Conservation (phyloP, 2,888 invertebrate species). For the Melanostoma scalare region DNA sequence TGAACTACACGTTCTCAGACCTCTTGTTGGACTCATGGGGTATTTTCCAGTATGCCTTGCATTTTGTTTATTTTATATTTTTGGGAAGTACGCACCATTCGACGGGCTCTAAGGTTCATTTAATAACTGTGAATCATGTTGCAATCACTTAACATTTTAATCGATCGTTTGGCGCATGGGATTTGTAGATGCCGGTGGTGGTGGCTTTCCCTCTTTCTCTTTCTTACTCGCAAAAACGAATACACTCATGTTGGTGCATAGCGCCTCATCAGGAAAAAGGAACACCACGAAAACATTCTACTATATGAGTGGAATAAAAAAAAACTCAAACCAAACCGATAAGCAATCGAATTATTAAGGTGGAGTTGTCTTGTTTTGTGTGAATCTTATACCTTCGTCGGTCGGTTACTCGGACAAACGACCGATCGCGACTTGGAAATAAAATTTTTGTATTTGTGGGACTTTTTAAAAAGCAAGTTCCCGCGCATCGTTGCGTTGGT, state of each 20-base stretch:
- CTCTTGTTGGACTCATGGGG: slow-evolving; percentile 8
- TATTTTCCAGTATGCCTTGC: slow-evolving; percentile 56
- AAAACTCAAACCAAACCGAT: slow-evolving; percentile 59
- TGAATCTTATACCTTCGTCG: slow-evolving; percentile 5
- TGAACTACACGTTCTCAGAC: slow-evolving; percentile 30
- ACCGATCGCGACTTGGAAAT: slow-evolving; percentile 45
- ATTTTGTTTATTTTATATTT: slow-evolving; percentile 63
- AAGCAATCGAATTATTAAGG: slow-evolving; percentile 68
- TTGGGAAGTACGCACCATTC: slow-evolving; percentile 63
- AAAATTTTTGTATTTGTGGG: slow-evolving; percentile 58
- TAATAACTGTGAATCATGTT: slow-evolving; percentile 72
- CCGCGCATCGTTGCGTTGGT: slow-evolving; percentile 44
- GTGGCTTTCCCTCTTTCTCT: slow-evolving; percentile 1
- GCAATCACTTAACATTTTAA: slow-evolving; percentile 72
- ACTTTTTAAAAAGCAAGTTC: slow-evolving; percentile 52
- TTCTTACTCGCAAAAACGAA: slow-evolving; percentile 5
- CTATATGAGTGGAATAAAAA: slow-evolving; percentile 53
- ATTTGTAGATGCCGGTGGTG: slow-evolving; percentile 36
- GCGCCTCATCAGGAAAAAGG: slow-evolving; percentile 59
- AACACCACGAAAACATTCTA: slow-evolving; percentile 38
- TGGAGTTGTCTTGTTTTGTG: slow-evolving; percentile 49
- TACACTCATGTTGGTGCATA: slow-evolving; percentile 51
- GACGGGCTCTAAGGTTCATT: slow-evolving; percentile 54
- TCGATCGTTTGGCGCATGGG: slow-evolving; percentile 61
- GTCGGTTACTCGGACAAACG: slow-evolving; percentile 9